Evolutionary conservation across 2,888 invertebrate species (phyloP).

Genomic region (Odontothrips loti): DNA sequence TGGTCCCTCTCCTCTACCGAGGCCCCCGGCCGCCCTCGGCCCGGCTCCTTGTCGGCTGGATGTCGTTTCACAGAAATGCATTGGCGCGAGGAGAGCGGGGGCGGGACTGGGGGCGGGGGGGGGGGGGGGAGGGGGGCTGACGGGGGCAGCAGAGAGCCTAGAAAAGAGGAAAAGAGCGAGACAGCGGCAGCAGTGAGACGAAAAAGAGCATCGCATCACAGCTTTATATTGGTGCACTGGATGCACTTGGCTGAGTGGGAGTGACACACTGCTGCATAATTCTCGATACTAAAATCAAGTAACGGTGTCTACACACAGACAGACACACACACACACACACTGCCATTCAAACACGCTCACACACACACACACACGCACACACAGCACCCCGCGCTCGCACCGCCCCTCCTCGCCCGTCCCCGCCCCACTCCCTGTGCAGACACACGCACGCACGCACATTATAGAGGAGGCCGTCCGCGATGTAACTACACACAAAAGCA

Average conservation of each 20-base stretch:
- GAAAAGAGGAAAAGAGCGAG: neutral
- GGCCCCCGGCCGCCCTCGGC: neutral
- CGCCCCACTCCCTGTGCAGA: neutral
- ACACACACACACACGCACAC: neutral
- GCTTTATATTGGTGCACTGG: conserved; percentile 24
- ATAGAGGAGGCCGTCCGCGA: neutral
- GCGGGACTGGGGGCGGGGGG: neutral
- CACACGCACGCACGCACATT: conserved; percentile 4
- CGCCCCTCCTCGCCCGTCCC: neutral
- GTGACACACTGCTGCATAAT: conserved; percentile 22
- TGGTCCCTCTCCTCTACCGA: neutral
- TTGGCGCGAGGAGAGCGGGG: neutral
- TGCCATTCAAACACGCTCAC: too few relatives aligned
- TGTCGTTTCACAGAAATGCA: conserved; percentile 24
- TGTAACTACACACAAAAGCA: conserved; percentile 19
- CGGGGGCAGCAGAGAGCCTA: neutral
- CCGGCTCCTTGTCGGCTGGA: conserved; percentile 3
- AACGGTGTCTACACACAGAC: conserved; percentile 11
- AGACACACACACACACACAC: neutral
- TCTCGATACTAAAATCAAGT: conserved; percentile 17
- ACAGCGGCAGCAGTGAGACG: neutral
- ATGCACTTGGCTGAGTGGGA: conserved; percentile 22
- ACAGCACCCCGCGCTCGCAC: neutral
- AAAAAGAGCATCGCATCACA: neutral
- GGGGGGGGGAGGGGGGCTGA: neutral